Evolutionary conservation across 2,888 invertebrate genomes (phyloP).

Genomic region (Dryobota labecula): DNA sequence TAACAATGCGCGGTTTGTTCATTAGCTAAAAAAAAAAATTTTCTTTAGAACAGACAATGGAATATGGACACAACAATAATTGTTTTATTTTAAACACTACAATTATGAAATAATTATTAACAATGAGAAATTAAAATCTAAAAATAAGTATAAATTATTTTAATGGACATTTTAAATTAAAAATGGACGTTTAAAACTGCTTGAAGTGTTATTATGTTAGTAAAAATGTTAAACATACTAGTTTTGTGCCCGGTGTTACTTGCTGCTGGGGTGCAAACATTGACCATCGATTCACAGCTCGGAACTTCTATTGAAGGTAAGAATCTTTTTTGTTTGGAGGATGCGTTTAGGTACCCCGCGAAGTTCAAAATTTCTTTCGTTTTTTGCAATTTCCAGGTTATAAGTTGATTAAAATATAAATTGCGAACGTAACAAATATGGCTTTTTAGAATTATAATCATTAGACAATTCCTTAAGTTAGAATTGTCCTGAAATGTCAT

Average conservation of each 20-base stretch:
- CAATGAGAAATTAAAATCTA: slow-evolving; percentile 40
- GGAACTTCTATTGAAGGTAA: slow-evolving; percentile 88
- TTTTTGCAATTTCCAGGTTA: too few relatives aligned
- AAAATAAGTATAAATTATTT: slow-evolving; percentile 37
- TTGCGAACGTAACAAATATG: too few relatives aligned
- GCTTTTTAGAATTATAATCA: too few relatives aligned
- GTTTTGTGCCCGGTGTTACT: slow-evolving; percentile 83
- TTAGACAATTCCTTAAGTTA: too few relatives aligned
- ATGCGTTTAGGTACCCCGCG: too few relatives aligned
- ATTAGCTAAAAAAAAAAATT: not conserved
- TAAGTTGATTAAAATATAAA: too few relatives aligned
- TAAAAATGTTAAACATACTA: slow-evolving; percentile 82
- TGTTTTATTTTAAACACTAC: not conserved
- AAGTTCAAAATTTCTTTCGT: too few relatives aligned
- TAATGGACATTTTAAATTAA: slow-evolving; percentile 15
- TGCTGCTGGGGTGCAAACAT: slow-evolving; percentile 81
- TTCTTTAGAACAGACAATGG: slow-evolving; percentile 27
- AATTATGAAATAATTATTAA: slow-evolving; percentile 15
- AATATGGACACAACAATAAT: not conserved
- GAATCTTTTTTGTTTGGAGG: slow-evolving; percentile 39
- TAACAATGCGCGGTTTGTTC: slow-evolving; percentile 37
- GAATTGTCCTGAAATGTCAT: too few relatives aligned
- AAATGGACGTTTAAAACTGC: slow-evolving; percentile 41
- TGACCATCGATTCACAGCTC: slow-evolving; percentile 86
- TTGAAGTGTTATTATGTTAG: slow-evolving; percentile 67